Base-by-base conservation (phyloP, 37 sponge, comb jelly and placozoan genomes). In the Mnemiopsis leidyi region DNA sequence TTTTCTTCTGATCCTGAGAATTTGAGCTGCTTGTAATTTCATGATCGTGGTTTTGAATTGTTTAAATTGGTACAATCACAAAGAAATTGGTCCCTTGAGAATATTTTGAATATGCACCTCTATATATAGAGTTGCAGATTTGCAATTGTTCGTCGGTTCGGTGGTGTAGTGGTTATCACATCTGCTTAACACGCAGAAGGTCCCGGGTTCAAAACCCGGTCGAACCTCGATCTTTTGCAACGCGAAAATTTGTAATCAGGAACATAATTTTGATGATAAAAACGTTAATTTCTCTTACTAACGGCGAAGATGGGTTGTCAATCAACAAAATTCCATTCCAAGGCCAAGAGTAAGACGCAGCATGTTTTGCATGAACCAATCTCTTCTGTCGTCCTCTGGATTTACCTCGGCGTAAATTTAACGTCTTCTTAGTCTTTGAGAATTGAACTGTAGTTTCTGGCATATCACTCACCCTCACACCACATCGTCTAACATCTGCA, bases 141-240 rank as follows among this genome's bases (percentile, higher is more conserved):
- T n/a, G n/a, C 61, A 48, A 18, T 13, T 71, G 75, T 71, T 5
- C 26, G 90, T 40, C 40, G 90, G 90, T 85, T 85, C 61, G 90
- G 61, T 85, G 90, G 90, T 85, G 90, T 85, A 85, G 90, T 85
- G 90, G 90, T 85, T 85, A 85, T 85, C 90, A 85, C 90, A 85
- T 85, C 90, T 85, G 90, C 90, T 85, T 85, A 85, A 85, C 90
- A 85, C 90, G 90, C 90, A 85, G 90, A 85, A 85, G 90, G 90
- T 85, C 90, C 90, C 90, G 90, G 90, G 90, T 85, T 85, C 90
- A 85, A 85, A 85, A 85, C 90, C 90, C 90, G 90, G 90, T 85
- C 90, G 90, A 85, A 85, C 90, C 90, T 85, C 90, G 48, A 85
- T n/a, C 26, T 40, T 85, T 85, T 85, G 36, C n/a, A n/a, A n/a